These are phyloP conservation scores for Notodonta ziczac DNA, from an alignment of 2,888 invertebrate genomes.

Conservation along the genomic window DNA sequence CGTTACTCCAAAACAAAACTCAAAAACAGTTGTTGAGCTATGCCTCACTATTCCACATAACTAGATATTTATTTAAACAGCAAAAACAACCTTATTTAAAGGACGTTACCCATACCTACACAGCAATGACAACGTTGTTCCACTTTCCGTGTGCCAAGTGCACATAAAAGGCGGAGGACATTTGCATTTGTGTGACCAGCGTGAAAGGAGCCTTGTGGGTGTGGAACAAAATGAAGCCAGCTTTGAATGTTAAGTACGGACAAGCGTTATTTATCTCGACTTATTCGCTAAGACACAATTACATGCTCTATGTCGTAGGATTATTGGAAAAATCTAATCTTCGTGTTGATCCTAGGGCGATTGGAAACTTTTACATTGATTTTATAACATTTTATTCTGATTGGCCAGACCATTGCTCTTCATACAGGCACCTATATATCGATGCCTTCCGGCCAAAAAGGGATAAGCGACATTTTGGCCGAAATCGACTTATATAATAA, in stretches of 20 bases:
- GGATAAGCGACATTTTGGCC: no score
- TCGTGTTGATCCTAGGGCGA: no score
- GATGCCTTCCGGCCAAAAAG: no score
- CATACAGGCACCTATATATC: no score
- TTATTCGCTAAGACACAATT: background rate
- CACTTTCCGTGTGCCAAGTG: constrained; percentile 48
- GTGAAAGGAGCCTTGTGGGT: constrained; percentile 55
- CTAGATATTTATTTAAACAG: background rate
- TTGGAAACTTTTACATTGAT: no score
- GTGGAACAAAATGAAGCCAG: constrained; percentile 43
- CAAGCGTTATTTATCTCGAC: background rate
- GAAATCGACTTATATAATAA: no score
- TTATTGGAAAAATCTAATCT: no score
- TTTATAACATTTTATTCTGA: no score
- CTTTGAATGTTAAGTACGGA: constrained; percentile 28
- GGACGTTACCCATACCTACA: constrained; percentile 44
- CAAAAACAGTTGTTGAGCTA: background rate
- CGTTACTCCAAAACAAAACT: no score
- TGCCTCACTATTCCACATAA: background rate
- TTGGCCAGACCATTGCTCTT: no score
- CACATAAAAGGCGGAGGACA: constrained; percentile 57
- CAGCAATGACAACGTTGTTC: constrained; percentile 40
- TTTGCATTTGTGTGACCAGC: constrained; percentile 68
- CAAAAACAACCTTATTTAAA: constrained; percentile 20
- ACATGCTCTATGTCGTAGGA: no score